Evolutionary conservation across 2,113 vertebrate genomes (phyloP), one percentile per base, ranked within the genome.

Genomic region (Madoqua kirkii): DNA sequence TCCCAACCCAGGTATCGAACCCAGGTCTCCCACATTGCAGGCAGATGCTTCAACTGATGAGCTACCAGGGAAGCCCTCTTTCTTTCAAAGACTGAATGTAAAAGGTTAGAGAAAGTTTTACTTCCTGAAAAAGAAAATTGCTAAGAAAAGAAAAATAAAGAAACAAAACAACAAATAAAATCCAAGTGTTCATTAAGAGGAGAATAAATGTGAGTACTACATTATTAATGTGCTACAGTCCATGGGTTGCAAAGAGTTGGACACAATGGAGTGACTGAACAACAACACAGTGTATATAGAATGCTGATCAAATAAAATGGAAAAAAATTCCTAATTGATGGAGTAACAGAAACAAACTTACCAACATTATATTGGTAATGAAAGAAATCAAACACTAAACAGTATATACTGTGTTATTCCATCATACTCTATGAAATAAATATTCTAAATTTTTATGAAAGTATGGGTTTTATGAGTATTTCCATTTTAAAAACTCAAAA

Each of bases 271-370:
- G 21, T 25, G 36, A 25, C 0, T 43, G 6, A 74, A 43, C 71
- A 74, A 43, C 36, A 43, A 74, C 5, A 43, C 21, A 74, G 25
- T 74, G 50, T 59, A 94, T 89, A 94, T 43, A 40, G 36, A 96
- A 89, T 83, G 82, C 36, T 83, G 93, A 89, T 96, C 36, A 87
- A 96, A 92, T 83, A 92, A 93, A 95, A 94, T 74, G 48, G n/a
- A 27, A 21, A 11, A 93, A 92, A 95, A 62, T n/a, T 94, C 54
- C 54, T 92, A 79, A 86, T 92, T 48, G n/a, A 36, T 93, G 54
- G 45, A 90, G 52, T 57, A 93, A 91, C 21, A 54, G 31, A n/a
- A 36, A 62, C 45, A 95, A 95, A 96, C 55, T 93, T 87, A 92
- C 21, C 29, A 71, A 60, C 17, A 62, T 96, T 95, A 81, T 78